Conservation (phyloP, 37 sponge, comb jelly and placozoan genomes). For the Beroe forskalii region DNA sequence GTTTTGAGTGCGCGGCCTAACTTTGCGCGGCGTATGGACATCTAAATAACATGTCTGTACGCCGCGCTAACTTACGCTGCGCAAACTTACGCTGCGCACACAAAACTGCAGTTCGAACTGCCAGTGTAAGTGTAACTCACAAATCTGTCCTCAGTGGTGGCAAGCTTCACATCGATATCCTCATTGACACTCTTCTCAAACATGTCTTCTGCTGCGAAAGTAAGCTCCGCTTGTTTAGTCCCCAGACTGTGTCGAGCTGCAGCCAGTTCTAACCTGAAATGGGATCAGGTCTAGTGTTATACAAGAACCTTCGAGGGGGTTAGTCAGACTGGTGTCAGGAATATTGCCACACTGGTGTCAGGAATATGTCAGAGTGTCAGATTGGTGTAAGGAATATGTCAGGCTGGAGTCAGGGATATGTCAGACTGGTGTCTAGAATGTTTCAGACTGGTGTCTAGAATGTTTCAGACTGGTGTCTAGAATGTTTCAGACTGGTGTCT, state of each 20-base stretch:
- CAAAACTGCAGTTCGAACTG: no score
- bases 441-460: no score
- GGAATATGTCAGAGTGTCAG: background rate
- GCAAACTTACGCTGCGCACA: no score
- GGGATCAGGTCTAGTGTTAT: background rate
- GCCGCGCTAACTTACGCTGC: no score
- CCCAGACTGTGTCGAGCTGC: constrained; percentile 28
- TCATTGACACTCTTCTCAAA: constrained; percentile 22
- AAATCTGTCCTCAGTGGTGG: background rate
- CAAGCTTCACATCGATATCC: background rate
- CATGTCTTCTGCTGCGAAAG: constrained; percentile 31
- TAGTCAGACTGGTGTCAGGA: background rate
- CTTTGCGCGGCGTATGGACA: no score
- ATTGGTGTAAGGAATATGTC: background rate
- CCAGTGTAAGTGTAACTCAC: no score
- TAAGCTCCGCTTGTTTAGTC: constrained; percentile 59
- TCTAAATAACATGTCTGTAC: no score
- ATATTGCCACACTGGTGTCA: background rate
- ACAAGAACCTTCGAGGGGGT: background rate
- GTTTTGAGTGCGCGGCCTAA: no score
- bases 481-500: no score
- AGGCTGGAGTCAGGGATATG: background rate
- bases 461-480: no score
- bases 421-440: background rate
- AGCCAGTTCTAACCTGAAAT: constrained; percentile 32